phyloP scores from a whole-genome alignment of 2,113 vertebrate genomes.

The Lophochroa leadbeateri region DNA sequence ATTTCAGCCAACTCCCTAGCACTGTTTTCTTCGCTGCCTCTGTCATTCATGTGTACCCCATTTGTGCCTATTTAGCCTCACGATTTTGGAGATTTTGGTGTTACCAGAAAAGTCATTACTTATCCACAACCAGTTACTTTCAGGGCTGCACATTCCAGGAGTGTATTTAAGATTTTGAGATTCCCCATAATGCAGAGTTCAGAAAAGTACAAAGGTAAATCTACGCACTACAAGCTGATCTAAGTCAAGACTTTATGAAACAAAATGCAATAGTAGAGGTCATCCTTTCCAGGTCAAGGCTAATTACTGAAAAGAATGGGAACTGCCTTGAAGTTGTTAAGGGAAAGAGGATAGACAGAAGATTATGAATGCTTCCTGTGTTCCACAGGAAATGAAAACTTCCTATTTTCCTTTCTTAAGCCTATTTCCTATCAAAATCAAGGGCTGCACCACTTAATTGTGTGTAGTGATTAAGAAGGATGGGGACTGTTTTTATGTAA shows the following conservation, averaged over 20 bases:
- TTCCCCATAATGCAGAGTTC: not conserved
- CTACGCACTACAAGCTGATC: not conserved
- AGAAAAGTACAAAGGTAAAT: not conserved
- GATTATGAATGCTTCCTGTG: constrained; percentile 58
- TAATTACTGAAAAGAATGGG: constrained; percentile 50
- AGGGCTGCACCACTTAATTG: constrained; percentile 3
- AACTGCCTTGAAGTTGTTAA: constrained; percentile 61
- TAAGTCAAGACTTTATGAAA: not conserved
- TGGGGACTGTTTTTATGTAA: not conserved
- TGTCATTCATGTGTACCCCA: not conserved
- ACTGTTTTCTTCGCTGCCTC: not conserved
- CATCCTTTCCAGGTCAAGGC: constrained; percentile 39
- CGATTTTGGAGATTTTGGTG: not conserved
- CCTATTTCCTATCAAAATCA: constrained; percentile 55
- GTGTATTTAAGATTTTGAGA: not conserved
- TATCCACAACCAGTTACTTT: not conserved
- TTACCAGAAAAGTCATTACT: not conserved
- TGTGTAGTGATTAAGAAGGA: constrained; percentile 26
- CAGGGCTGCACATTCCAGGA: not conserved
- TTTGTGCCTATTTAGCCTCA: not conserved
- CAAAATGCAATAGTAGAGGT: constrained; percentile 25
- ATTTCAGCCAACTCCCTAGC: not conserved
- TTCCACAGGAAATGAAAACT: constrained; percentile 59
- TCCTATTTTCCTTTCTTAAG: constrained; percentile 52
- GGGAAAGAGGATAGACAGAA: constrained; percentile 46